Evolutionary conservation across 2,888 invertebrate species (phyloP), one percentile per base, ranked within the genome.

Genomic region (Myopa testacea): DNA sequence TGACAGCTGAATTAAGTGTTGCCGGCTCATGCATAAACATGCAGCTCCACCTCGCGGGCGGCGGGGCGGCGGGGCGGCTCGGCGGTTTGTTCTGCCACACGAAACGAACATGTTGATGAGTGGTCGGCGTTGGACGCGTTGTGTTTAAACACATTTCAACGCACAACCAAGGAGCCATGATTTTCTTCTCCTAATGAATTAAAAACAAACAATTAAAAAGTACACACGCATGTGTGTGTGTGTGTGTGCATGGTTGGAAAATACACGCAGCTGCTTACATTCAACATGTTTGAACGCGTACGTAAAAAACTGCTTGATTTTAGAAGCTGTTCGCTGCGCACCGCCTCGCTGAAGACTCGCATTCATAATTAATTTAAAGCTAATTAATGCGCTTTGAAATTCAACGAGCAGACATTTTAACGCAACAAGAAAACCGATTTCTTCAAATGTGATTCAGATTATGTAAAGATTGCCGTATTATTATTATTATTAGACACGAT

Each of bases 321-420:
- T 26, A 37, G 38, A 38, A 65, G 34, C 5, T 34, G 14, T 65
- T 14, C 38, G 65, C 34, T 65, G 37, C 12, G 62, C 50, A n/a
- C 52, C 19, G n/a, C 19, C 69, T 45, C 69, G 8, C 14, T 40
- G 10, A 45, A 69, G 37, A 19, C 50, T 69, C 65, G 40, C 40
- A 60, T 73, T 62, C 60, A 73, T 73, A 73, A 73, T 73, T 73
- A 73, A 73, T 73, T 62, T 19, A 40, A 73, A 26, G 72, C 60
- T 72, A 72, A 72, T 72, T 34, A 55, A 72, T 60, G 71, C 60
- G 71, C 55, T 37, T 63, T 19, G 19, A 58, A 58, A 58, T 58
- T 6, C 58, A 58, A 19, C 58, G 14, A 19, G 58, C 58, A 16
- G 58, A 26, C 58, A 4, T 58, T 58, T 58, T n/a, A 58, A n/a